Evolutionary conservation across 23 tunicate genomes (phyloP).

Genomic region (Aplidium turbinatum): DNA sequence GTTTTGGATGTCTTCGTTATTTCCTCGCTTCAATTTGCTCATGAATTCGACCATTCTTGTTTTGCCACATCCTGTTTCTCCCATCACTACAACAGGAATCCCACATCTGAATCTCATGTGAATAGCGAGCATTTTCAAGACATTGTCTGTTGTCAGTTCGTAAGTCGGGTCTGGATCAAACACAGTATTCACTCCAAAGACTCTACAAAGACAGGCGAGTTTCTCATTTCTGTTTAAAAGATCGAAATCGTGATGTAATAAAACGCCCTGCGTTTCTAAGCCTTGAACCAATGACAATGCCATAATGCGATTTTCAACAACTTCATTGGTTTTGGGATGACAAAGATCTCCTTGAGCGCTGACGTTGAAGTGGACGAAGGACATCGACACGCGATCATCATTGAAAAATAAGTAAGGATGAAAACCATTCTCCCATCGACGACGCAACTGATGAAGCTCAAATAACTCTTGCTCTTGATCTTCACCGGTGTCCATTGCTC

Average conservation of each 20-base stretch:
- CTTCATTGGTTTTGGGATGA: conserved; percentile 28
- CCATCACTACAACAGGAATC: conserved; percentile 74
- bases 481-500: conserved; percentile 7
- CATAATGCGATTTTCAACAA: conserved; percentile 1
- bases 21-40: conserved; percentile 34
- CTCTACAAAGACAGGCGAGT: conserved; percentile 30
- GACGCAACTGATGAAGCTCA: conserved; percentile 51
- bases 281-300: not conserved
- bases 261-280: conserved; percentile 33
- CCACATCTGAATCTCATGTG: conserved; percentile 63
- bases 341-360: conserved; percentile 28
- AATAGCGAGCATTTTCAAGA: conserved; percentile 64
- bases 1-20: conserved; percentile 13
- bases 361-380: conserved; percentile 52
- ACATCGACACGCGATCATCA: conserved; percentile 50
- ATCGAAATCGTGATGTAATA: conserved; percentile 42
- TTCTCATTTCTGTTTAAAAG: conserved; percentile 21
- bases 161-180: conserved; percentile 73
- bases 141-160: conserved; percentile 84
- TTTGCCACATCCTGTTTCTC: conserved; percentile 79
- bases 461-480: conserved; percentile 16
- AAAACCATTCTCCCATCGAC: conserved; percentile 52
- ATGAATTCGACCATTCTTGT: conserved; percentile 76
- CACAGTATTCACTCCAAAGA: conserved; percentile 14
- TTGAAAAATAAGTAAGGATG: conserved; percentile 79